Conservation (phyloP, 2,113 vertebrate species). For the Alligator mississippiensis region DNA sequence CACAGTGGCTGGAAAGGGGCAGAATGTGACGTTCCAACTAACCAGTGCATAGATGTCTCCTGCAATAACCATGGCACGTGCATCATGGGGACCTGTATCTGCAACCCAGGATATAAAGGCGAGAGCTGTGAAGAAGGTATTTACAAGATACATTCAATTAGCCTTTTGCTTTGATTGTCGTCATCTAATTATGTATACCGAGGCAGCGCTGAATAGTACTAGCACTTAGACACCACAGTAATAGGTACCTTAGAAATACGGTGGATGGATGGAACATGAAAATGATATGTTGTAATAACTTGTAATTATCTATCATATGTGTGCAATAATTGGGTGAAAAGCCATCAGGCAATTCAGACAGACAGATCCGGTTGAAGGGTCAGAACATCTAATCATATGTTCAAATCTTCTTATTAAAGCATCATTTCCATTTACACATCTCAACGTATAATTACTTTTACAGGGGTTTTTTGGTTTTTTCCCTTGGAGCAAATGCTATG, state of each 20-base stretch:
- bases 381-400: conserved; percentile 49
- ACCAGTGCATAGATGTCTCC: conserved; percentile 94
- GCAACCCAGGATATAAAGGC: conserved; percentile 96
- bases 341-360: conserved; percentile 29
- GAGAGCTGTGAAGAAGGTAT: conserved; percentile 99
- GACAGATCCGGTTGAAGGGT: conserved; percentile 39
- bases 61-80: conserved; percentile 95
- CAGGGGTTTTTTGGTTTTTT: conserved; percentile 36
- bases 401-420: conserved; percentile 60
- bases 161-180: conserved; percentile 4
- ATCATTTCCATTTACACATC: conserved; percentile 48
- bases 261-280: conserved; percentile 37
- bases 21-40: conserved; percentile 95
- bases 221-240: conserved; percentile 45
- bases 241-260: conserved; percentile 47
- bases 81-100: conserved; percentile 97
- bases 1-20: conserved; percentile 98
- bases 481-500: neutral
- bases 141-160: neutral
- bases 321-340: conserved; percentile 48
- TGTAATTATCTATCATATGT: conserved; percentile 39
- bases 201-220: neutral
- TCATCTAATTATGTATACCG: neutral
- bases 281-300: conserved; percentile 55
- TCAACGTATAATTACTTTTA: conserved; percentile 63